phyloP scores from a whole-genome alignment of 1,140 invertebrate genomes.

The Ostrea denselamellosa region DNA sequence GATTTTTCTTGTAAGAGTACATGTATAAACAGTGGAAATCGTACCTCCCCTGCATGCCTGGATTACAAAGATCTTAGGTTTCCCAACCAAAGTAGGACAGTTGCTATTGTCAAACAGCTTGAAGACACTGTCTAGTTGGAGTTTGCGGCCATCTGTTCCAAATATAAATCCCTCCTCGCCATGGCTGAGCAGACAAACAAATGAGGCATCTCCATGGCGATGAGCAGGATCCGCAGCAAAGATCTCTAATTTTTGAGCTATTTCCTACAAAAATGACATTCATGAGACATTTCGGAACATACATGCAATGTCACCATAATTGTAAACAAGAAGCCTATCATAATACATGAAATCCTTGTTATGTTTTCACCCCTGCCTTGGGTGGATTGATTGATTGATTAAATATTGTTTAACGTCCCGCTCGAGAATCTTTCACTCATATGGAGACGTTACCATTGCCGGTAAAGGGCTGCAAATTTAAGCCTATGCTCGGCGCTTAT shows the following conservation, averaged over 20 bases:
- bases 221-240: slow-evolving; percentile 68
- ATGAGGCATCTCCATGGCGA: slow-evolving; percentile 62
- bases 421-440: too few species aligned
- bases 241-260: slow-evolving; percentile 66
- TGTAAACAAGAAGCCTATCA: too few species aligned
- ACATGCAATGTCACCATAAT: too few species aligned
- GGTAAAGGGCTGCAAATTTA: too few species aligned
- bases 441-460: too few species aligned
- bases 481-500: too few species aligned
- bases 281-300: too few species aligned
- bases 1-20: too few species aligned
- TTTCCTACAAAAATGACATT: slow-evolving; percentile 62
- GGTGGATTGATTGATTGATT: too few species aligned
- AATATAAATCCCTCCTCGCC: slow-evolving; percentile 74
- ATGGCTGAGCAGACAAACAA: slow-evolving; percentile 74
- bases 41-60: slow-evolving; percentile 77
- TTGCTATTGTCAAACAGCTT: slow-evolving; percentile 72
- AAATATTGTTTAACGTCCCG: too few species aligned
- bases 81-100: slow-evolving; percentile 69
- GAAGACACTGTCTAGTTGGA: slow-evolving; percentile 72
- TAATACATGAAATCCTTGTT: too few species aligned
- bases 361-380: too few species aligned
- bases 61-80: slow-evolving; percentile 77
- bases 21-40: slow-evolving; percentile 8
- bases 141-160: slow-evolving; percentile 72